Percentiles rank a stretch among this genome's conserved stretches.
Conservation (phyloP, 2,113 vertebrate species). For the Cathartes aura region DNA sequence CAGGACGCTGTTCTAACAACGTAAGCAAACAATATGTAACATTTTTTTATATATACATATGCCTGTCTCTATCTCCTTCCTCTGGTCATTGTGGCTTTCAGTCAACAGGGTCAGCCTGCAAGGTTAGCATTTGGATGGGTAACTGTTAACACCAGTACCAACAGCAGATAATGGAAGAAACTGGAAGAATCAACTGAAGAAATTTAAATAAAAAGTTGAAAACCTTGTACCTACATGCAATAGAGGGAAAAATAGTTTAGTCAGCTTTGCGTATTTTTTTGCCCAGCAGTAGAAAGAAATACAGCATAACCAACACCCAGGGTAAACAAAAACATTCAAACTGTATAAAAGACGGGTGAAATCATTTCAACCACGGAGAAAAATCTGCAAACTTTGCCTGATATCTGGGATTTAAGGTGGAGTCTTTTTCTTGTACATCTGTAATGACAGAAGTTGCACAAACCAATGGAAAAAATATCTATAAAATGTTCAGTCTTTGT, state of each 20-base stretch:
- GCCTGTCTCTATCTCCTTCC: not conserved
- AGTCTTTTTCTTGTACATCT: not conserved
- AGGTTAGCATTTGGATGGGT: not conserved
- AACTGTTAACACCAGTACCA: not conserved
- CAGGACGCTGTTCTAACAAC: not conserved
- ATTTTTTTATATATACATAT: too few species aligned
- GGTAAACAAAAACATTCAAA: not conserved
- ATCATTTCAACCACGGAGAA: accelerated
- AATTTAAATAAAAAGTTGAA: not conserved
- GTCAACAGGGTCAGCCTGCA: not conserved
- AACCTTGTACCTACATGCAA: not conserved
- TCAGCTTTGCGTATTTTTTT: accelerated
- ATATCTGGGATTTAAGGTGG: not conserved
- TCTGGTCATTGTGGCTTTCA: not conserved
- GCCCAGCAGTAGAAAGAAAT: not conserved
- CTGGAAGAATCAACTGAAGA: not conserved
- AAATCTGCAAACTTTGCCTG: not conserved
- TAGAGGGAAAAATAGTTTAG: accelerated
- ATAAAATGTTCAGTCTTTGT: not conserved
- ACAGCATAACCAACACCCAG: not conserved
- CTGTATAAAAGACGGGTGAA: not conserved
- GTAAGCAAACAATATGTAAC: not conserved
- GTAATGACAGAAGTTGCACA: not conserved
- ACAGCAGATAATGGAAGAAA: not conserved
- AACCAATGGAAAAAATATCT: not conserved